Percentiles rank a stretch among this genome's conserved stretches.
phyloP scores from a whole-genome alignment of 2,888 invertebrate species.

The Sarcophaga caerulescens region DNA sequence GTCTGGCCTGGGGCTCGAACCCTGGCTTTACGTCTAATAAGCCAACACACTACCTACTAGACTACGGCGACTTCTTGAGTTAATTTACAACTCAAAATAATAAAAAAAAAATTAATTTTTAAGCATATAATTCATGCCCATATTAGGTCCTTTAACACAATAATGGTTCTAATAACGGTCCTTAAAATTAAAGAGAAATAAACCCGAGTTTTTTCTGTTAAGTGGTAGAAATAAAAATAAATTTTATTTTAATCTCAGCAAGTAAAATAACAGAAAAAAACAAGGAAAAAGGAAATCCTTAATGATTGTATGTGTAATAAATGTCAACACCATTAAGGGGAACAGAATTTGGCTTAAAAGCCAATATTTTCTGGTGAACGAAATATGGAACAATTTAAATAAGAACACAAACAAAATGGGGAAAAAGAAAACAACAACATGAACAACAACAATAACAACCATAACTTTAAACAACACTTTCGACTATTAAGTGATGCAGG shows the following conservation, averaged over 20 bases:
- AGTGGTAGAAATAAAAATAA: background rate
- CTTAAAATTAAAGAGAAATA: no score
- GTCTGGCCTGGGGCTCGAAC: no score
- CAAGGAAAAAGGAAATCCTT: background rate
- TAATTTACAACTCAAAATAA: no score
- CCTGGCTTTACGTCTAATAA: no score
- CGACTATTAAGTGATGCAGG: constrained; percentile 38
- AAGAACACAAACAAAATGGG: background rate
- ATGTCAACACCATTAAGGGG: constrained; percentile 29
- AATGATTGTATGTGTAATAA: background rate
- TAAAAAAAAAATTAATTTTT: no score
- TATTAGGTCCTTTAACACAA: no score
- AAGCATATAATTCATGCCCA: no score
- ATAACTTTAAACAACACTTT: constrained; percentile 18
- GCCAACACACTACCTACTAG: no score
- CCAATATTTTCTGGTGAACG: constrained; percentile 27
- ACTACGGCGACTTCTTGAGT: no score
- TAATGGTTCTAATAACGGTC: no score
- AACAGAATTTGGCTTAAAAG: constrained; percentile 44
- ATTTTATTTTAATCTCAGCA: background rate
- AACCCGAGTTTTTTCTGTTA: no score
- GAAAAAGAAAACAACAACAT: background rate
- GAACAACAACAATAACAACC: background rate
- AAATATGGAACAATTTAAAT: constrained; percentile 43
- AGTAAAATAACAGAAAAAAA: no score